A percentile compares a stretch with the other conserved stretches of the same genome.
Conservation (phyloP, 2,888 invertebrate species). For the Galeopsomyia nigrocyanea region DNA sequence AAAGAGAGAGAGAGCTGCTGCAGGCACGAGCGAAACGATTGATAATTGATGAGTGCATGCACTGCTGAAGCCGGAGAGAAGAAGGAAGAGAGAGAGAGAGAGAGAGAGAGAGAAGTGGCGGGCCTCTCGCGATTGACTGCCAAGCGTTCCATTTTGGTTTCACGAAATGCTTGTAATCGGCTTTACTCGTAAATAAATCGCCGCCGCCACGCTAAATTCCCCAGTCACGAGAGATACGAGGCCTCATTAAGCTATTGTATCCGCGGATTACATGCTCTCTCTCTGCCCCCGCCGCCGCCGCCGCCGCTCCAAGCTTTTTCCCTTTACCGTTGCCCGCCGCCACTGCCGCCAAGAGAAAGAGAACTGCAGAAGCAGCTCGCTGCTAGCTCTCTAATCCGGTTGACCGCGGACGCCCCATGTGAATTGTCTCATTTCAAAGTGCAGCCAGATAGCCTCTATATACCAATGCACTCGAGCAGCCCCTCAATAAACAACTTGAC, state of each 20-base stretch:
- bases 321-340: slow-evolving; percentile 20
- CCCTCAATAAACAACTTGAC: slow-evolving; percentile 61
- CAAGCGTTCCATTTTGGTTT: slow-evolving; percentile 33
- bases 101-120: slow-evolving; percentile 21
- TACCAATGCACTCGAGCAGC: slow-evolving; percentile 14
- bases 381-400: slow-evolving; percentile 51
- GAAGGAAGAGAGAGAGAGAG: background rate
- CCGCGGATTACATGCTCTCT: slow-evolving; percentile 31
- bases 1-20: slow-evolving; percentile 14
- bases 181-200: slow-evolving; percentile 42
- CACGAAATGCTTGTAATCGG: slow-evolving; percentile 43
- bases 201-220: slow-evolving; percentile 38
- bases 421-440: slow-evolving; percentile 57
- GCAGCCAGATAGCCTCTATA: slow-evolving; percentile 19
- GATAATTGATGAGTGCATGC: too few relatives aligned
- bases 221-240: slow-evolving; percentile 46
- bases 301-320: background rate
- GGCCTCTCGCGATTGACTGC: slow-evolving; percentile 22
- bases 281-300: background rate
- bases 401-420: slow-evolving; percentile 48
- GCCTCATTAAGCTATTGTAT: slow-evolving; percentile 46
- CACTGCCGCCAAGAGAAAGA: background rate
- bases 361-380: background rate
- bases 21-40: too few relatives aligned
- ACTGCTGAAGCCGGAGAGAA: too few relatives aligned